These are phyloP conservation scores for Chironomus striatipennis DNA, from an alignment of 1,140 invertebrate genomes.

Conservation along the genomic window DNA sequence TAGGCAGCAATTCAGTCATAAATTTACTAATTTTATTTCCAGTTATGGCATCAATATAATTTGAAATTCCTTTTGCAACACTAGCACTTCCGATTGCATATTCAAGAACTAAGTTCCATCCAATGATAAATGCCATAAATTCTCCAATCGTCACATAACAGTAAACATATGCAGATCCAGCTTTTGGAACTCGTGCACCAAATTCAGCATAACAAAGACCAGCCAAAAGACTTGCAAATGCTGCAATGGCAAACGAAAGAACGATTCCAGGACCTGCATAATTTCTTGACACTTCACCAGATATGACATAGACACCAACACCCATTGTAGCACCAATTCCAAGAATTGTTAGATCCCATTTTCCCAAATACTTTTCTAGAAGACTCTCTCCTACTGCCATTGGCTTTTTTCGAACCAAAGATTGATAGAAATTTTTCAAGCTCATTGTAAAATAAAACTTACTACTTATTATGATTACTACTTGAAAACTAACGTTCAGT, in stretches of 20 bases:
- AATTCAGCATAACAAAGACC: constrained; percentile 85
- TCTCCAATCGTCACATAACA: constrained; percentile 85
- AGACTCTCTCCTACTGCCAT: constrained; percentile 36
- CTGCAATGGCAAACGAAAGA: constrained; percentile 75
- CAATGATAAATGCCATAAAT: constrained; percentile 66
- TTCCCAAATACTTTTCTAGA: constrained; percentile 58
- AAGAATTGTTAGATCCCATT: constrained; percentile 65
- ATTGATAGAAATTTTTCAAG: constrained; percentile 32
- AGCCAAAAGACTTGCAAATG: constrained; percentile 74
- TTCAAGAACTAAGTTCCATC: constrained; percentile 86
- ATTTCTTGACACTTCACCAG: constrained; percentile 71
- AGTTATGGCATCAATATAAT: constrained; percentile 53
- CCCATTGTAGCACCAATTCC: constrained; percentile 81
- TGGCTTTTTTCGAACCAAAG: constrained; percentile 45
- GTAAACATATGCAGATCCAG: constrained; percentile 83
- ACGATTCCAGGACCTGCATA: constrained; percentile 74
- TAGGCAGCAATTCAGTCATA: constrained; percentile 54
- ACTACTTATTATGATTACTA: too few relatives aligned
- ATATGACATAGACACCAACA: constrained; percentile 80
- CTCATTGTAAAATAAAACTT: not conserved
- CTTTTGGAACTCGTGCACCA: constrained; percentile 75
- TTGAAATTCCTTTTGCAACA: constrained; percentile 66
- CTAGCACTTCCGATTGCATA: constrained; percentile 82
- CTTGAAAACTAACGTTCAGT: too few relatives aligned
- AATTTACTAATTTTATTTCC: constrained; percentile 44